A percentile compares a stretch with the other conserved stretches of the same genome.
These are phyloP conservation scores for Congeria kusceri DNA, from an alignment of 2,888 invertebrate species.

Conservation along the genomic window DNA sequence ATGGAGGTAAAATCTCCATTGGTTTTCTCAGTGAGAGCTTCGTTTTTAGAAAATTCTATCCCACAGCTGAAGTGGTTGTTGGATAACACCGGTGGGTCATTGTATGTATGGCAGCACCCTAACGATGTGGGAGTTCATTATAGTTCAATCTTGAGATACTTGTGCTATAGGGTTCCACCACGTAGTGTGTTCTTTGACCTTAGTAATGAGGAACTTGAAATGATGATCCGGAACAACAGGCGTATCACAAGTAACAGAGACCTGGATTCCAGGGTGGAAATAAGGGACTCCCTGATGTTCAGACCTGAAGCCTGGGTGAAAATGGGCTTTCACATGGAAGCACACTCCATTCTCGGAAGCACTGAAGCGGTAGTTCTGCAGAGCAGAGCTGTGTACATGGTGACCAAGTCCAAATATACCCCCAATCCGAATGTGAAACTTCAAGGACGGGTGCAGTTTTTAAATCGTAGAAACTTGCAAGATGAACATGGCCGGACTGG, in stretches of 20 bases:
- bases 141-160: constrained; percentile 75
- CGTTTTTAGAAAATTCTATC: constrained; percentile 78
- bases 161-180: constrained; percentile 77
- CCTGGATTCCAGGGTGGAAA: constrained; percentile 67
- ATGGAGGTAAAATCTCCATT: constrained; percentile 75
- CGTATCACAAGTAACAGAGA: constrained; percentile 72
- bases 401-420: constrained; percentile 74
- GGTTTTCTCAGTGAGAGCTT: constrained; percentile 77
- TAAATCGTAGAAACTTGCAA: constrained; percentile 69
- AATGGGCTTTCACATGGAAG: constrained; percentile 79
- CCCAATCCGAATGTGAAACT: constrained; percentile 70
- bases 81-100: constrained; percentile 74
- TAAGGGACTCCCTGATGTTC: constrained; percentile 75
- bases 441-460: constrained; percentile 76
- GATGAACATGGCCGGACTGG: constrained; percentile 73
- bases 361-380: constrained; percentile 77
- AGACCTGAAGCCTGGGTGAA: constrained; percentile 79
- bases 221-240: constrained; percentile 63
- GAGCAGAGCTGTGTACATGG: constrained; percentile 75
- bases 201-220: constrained; percentile 66
- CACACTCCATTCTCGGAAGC: constrained; percentile 77
- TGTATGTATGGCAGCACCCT: constrained; percentile 74
- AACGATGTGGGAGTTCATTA: constrained; percentile 64
- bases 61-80: constrained; percentile 82
- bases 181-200: constrained; percentile 76